phyloP scores from a whole-genome alignment of 2,888 invertebrate species.

The Embidobia sp. region DNA sequence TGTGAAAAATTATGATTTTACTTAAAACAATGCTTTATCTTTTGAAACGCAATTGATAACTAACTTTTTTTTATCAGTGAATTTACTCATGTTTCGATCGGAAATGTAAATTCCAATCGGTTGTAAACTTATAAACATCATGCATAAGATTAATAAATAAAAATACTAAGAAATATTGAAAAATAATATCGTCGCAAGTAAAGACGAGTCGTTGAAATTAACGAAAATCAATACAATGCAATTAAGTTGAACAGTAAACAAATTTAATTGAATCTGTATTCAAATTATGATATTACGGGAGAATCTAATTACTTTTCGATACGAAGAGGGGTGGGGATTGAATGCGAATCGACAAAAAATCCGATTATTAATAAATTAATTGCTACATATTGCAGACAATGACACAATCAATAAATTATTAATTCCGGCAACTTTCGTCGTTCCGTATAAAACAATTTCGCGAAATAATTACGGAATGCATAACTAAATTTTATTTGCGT shows the following conservation, averaged over 20 bases:
- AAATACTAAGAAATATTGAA: not conserved
- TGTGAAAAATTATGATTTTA: too few relatives aligned
- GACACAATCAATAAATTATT: not conserved
- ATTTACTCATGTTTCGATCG: too few relatives aligned
- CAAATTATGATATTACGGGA: not conserved
- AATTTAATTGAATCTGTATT: conserved; percentile 4
- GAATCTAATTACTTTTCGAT: not conserved
- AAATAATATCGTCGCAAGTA: conserved; percentile 5
- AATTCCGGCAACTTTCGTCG: not conserved
- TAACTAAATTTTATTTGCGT: not conserved
- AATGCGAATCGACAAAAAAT: too few relatives aligned
- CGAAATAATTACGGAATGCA: not conserved
- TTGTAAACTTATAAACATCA: too few relatives aligned
- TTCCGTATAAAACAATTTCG: not conserved
- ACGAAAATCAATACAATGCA: conserved; percentile 11
- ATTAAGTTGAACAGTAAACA: conserved; percentile 13
- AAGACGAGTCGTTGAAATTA: not conserved
- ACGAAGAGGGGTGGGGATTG: not conserved
- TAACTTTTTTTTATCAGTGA: too few relatives aligned
- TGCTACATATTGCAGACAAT: not conserved
- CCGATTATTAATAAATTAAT: not conserved
- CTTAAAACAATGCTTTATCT: too few relatives aligned
- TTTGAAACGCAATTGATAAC: too few relatives aligned
- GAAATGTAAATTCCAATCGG: too few relatives aligned
- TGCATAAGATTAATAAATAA: not conserved